These are phyloP conservation scores for Crypturellus tataupa DNA, from an alignment of 2,797 vertebrate species.

Conservation along the genomic window DNA sequence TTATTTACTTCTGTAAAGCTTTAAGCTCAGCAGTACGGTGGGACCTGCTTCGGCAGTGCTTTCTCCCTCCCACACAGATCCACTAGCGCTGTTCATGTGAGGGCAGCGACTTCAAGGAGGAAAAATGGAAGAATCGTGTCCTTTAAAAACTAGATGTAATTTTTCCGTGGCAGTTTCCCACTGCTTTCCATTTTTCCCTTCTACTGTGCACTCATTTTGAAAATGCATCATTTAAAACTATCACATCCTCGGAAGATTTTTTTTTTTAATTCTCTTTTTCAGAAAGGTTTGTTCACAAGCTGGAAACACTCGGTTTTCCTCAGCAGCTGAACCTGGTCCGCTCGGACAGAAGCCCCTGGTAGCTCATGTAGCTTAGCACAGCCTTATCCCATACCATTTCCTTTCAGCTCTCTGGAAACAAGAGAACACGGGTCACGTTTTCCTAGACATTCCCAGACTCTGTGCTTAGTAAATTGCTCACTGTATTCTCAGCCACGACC, in stretches of 20 bases:
- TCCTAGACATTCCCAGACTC: not conserved
- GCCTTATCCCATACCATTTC: not conserved
- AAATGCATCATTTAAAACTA: slow-evolving; percentile 10
- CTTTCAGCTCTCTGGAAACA: not conserved
- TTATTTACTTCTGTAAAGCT: slow-evolving; percentile 24
- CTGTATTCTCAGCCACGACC: slow-evolving; percentile 4
- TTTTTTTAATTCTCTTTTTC: not conserved
- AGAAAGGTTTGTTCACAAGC: not conserved
- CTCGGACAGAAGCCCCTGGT: rapidly evolving
- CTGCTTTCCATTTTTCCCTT: not conserved
- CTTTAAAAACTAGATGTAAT: not conserved
- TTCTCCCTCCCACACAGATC: slow-evolving; percentile 6
- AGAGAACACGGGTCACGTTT: not conserved
- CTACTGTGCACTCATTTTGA: not conserved
- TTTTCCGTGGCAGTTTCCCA: not conserved
- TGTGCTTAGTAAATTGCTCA: slow-evolving; percentile 14
- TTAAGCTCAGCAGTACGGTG: not conserved
- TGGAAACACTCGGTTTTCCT: not conserved
- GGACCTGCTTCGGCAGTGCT: not conserved
- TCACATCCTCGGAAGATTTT: not conserved
- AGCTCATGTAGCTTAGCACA: not conserved
- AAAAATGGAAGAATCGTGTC: not conserved
- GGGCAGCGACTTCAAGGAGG: not conserved
- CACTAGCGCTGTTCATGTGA: not conserved
- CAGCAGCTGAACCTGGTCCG: not conserved